phyloP scores from a whole-genome alignment of 1,140 invertebrate species.

The Latrodectus geometricus region DNA sequence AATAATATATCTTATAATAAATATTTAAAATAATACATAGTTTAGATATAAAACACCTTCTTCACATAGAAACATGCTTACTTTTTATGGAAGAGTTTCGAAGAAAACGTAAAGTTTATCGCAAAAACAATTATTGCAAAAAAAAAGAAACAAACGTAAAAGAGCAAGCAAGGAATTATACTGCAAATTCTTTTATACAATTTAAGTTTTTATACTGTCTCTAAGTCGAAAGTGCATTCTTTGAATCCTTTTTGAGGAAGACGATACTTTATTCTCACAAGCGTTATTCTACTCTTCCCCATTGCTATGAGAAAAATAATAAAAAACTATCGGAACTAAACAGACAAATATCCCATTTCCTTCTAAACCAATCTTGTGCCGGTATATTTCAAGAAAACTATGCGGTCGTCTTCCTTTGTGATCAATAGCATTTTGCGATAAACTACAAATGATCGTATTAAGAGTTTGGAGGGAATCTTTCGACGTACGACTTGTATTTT shows the following conservation, averaged over 20 bases:
- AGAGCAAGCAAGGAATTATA: not conserved
- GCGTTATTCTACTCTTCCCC: not conserved
- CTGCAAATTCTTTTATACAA: not conserved
- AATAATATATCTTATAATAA: no score
- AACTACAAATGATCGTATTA: conserved; percentile 54
- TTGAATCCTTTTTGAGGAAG: not conserved
- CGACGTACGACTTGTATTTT: conserved; percentile 16
- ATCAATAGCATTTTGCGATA: conserved; percentile 41
- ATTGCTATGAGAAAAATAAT: not conserved
- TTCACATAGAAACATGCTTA: no score
- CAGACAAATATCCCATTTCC: conserved; percentile 41
- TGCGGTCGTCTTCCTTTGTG: conserved; percentile 8
- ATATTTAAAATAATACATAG: no score
- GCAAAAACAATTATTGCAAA: no score
- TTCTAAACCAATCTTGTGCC: not conserved
- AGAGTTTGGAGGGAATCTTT: not conserved
- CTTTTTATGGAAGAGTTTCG: no score
- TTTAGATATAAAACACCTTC: no score
- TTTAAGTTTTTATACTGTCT: not conserved
- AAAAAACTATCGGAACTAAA: conserved; percentile 8
- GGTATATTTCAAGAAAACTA: not conserved
- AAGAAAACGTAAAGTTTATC: no score
- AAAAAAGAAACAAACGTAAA: no score
- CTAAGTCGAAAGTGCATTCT: not conserved
- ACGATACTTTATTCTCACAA: conserved; percentile 26